Conservation (phyloP, 2,888 invertebrate species). For the Oscheius sp. region DNA sequence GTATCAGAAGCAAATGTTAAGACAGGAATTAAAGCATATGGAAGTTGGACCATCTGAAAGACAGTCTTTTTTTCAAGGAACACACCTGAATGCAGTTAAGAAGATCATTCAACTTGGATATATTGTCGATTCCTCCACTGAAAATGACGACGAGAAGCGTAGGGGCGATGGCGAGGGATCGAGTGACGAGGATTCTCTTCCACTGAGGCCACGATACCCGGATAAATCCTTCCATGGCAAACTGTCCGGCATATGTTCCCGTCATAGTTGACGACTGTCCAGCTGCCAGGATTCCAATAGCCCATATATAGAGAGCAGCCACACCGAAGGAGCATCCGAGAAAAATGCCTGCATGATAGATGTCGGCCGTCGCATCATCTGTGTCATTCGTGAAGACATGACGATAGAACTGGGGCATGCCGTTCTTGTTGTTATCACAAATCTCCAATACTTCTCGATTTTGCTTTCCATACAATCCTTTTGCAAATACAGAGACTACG, state of each 20-base stretch:
- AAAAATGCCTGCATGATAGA: constrained; percentile 64
- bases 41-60: constrained; percentile 83
- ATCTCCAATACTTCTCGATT: constrained; percentile 72
- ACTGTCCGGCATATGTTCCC: constrained; percentile 73
- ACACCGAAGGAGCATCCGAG: constrained; percentile 72
- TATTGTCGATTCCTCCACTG: constrained; percentile 60
- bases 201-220: constrained; percentile 85
- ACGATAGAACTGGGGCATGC: constrained; percentile 62
- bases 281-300: constrained; percentile 74
- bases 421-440: not conserved
- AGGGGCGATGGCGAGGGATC: constrained; percentile 81
- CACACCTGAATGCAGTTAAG: constrained; percentile 79
- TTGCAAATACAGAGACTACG: constrained; percentile 86
- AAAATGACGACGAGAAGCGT: constrained; percentile 69
- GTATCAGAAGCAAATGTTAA: constrained; percentile 84
- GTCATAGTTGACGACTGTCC: constrained; percentile 75
- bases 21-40: constrained; percentile 73
- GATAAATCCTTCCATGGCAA: constrained; percentile 80
- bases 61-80: not conserved
- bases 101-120: constrained; percentile 80
- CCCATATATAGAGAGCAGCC: constrained; percentile 75
- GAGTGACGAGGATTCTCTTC: constrained; percentile 83
- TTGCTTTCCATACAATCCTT: constrained; percentile 81
- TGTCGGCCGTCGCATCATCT: constrained; percentile 55
- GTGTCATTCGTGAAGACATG: constrained; percentile 57